Conservation (phyloP, 2,797 vertebrate species). For the Toxotes lorentzi region DNA sequence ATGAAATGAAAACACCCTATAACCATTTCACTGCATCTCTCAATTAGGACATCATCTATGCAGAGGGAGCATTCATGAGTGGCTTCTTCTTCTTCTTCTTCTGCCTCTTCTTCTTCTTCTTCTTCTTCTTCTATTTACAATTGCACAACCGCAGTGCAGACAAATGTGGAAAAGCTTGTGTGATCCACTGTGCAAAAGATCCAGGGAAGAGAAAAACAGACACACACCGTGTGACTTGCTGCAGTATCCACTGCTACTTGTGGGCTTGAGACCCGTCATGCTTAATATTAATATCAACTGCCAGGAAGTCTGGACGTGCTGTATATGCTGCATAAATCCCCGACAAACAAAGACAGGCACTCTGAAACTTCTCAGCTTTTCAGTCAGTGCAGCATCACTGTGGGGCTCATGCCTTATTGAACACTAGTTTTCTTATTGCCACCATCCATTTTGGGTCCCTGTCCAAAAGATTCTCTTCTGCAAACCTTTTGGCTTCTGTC, state of each 20-base stretch:
- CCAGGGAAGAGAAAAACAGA: conserved; percentile 35
- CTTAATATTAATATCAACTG: conserved; percentile 61
- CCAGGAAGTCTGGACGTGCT: conserved; percentile 39
- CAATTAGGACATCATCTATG: conserved; percentile 80
- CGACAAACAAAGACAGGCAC: conserved; percentile 34
- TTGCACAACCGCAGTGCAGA: conserved; percentile 65
- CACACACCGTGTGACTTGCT: conserved; percentile 23
- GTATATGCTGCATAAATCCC: conserved; percentile 20
- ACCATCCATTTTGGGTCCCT: conserved; percentile 8
- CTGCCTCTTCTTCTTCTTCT: conserved; percentile 23
- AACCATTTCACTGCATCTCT: conserved; percentile 80
- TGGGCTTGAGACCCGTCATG: conserved; percentile 24
- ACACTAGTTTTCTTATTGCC: conserved; percentile 23
- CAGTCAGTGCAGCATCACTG: conserved; percentile 23
- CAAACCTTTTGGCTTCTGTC: background rate
- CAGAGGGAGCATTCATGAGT: conserved; percentile 68
- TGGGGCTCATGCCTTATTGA: conserved; percentile 50
- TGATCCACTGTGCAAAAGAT: conserved; percentile 41
- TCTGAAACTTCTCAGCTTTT: conserved; percentile 35
- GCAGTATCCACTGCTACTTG: conserved; percentile 39
- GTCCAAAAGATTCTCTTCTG: conserved; percentile 3
- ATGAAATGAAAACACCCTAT: conserved; percentile 83
- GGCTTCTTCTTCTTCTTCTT: conserved; percentile 59
- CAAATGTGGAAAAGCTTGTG: conserved; percentile 48
- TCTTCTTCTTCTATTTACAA: conserved; percentile 63